These are phyloP conservation scores for Mesochorus sp. DNA, from an alignment of 2,888 invertebrate genomes.

Conservation along the genomic window DNA sequence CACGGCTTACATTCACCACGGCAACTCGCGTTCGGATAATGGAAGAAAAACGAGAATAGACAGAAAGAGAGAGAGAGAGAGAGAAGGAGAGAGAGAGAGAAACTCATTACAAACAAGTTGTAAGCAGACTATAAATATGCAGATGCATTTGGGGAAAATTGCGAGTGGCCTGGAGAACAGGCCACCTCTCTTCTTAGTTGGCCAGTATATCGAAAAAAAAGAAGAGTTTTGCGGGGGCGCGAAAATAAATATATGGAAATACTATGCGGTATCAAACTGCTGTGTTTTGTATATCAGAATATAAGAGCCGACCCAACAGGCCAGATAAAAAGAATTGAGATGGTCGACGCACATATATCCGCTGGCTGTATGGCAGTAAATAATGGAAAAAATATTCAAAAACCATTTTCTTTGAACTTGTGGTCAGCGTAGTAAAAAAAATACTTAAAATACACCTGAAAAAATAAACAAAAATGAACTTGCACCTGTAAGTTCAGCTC, in stretches of 20 bases:
- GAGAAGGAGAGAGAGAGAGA: neutral
- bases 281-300: conserved; percentile 39
- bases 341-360: neutral
- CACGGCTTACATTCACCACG: conserved; percentile 48
- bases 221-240: conserved; percentile 12
- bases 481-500: too few relatives aligned
- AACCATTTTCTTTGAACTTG: too few relatives aligned
- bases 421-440: too few relatives aligned
- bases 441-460: too few relatives aligned
- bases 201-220: conserved; percentile 43
- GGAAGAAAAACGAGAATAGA: conserved; percentile 7
- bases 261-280: conserved; percentile 26
- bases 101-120: conserved; percentile 62
- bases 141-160: conserved; percentile 62
- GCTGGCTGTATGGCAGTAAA: neutral
- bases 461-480: neutral
- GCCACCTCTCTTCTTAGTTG: conserved; percentile 33
- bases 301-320: neutral
- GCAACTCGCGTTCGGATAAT: conserved; percentile 28
- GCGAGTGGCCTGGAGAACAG: conserved; percentile 56
- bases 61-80: conserved; percentile 12
- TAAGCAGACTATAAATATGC: conserved; percentile 66
- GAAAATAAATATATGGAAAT: conserved; percentile 52
- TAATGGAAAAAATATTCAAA: neutral
- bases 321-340: conserved; percentile 31